These are phyloP conservation scores for Peucedramus taeniatus DNA, from an alignment of 2,113 vertebrate species.

Conservation along the genomic window DNA sequence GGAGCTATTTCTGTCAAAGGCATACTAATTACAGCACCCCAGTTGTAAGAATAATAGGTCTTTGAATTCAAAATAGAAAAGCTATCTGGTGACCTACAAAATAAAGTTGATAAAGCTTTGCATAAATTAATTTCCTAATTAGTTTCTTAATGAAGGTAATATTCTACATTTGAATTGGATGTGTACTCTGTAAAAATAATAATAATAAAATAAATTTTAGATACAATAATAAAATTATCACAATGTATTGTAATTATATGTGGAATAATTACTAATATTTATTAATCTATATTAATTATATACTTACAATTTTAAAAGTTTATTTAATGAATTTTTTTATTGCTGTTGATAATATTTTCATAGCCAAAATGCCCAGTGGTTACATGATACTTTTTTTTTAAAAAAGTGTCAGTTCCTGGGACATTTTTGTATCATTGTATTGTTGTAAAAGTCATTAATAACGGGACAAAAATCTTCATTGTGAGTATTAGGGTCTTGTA, in stretches of 20 bases:
- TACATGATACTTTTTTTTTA: not conserved
- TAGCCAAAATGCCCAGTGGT: not conserved
- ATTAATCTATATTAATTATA: not conserved
- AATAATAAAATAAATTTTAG: not conserved
- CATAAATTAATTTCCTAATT: slow-evolving; percentile 35
- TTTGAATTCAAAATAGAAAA: slow-evolving; percentile 21
- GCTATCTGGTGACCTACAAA: slow-evolving; percentile 41
- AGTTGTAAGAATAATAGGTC: slow-evolving; percentile 18
- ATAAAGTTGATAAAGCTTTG: not conserved
- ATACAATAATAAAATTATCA: not conserved
- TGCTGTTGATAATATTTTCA: not conserved
- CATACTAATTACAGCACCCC: not conserved
- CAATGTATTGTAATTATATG: no score
- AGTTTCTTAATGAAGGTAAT: slow-evolving; percentile 4
- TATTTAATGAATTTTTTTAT: not conserved
- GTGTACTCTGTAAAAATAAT: not conserved
- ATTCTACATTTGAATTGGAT: not conserved
- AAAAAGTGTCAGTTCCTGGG: not conserved
- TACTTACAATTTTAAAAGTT: not conserved
- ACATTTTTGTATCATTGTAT: not conserved
- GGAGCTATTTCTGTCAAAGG: slow-evolving; percentile 9
- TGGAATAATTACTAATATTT: not conserved
- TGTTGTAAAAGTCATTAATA: not conserved
- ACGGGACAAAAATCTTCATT: not conserved
- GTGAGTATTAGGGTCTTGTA: not conserved